A percentile compares a stretch with the other conserved stretches of the same genome.
These are phyloP conservation scores for Antheraea mylitta DNA, from an alignment of 1,140 invertebrate species.

Conservation along the genomic window DNA sequence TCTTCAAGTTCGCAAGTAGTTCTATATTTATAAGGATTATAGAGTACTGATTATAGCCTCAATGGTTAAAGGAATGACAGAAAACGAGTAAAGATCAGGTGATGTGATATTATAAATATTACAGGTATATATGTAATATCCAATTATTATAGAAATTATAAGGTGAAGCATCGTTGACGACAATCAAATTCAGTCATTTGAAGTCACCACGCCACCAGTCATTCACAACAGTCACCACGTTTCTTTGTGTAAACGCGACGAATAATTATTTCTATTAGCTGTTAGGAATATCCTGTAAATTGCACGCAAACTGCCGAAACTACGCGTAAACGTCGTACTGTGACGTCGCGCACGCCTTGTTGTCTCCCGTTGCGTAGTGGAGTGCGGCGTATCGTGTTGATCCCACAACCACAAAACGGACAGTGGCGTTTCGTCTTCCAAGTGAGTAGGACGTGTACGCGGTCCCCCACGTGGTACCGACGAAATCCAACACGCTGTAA, in stretches of 20 bases:
- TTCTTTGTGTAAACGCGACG: not conserved
- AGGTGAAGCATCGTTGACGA: too few relatives aligned
- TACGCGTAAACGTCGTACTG: not conserved
- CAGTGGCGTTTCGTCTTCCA: constrained; percentile 45
- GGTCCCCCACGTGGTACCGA: constrained; percentile 24
- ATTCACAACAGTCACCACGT: not conserved
- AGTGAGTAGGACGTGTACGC: constrained; percentile 32
- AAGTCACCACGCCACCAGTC: too few relatives aligned
- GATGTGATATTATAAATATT: too few relatives aligned
- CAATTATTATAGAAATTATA: too few relatives aligned
- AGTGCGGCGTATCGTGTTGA: constrained; percentile 9
- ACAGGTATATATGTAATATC: too few relatives aligned
- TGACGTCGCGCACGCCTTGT: constrained; percentile 26
- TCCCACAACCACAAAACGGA: constrained; percentile 2
- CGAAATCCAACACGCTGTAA: constrained; percentile 53
- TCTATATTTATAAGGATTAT: too few relatives aligned
- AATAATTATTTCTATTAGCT: not conserved
- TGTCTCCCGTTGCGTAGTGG: constrained; percentile 20
- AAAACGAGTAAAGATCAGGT: too few relatives aligned
- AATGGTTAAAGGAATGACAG: too few relatives aligned
- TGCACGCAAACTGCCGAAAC: not conserved
- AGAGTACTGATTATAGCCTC: too few relatives aligned
- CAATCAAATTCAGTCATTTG: too few relatives aligned
- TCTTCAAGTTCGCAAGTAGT: too few relatives aligned
- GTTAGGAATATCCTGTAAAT: not conserved